These are phyloP conservation scores for Sander vitreus DNA, from an alignment of 2,113 vertebrate species.

Conservation along the genomic window DNA sequence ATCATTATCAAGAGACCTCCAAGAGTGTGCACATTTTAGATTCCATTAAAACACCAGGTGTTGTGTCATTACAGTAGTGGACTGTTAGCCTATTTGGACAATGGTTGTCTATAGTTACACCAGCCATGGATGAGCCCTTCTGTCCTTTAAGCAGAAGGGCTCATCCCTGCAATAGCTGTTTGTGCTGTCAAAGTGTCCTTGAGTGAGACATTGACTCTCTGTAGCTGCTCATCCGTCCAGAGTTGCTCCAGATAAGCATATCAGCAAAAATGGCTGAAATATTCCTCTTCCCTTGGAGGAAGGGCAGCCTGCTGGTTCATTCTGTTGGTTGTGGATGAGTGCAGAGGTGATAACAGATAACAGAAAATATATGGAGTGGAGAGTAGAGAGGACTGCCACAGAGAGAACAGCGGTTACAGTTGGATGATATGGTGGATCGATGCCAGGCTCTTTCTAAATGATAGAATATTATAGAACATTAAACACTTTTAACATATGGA, in stretches of 20 bases:
- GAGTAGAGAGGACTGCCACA: neutral
- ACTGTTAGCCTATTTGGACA: slow-evolving; percentile 9
- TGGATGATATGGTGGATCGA: slow-evolving; percentile 26
- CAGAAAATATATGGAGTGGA: slow-evolving; percentile 33
- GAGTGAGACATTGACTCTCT: slow-evolving; percentile 41
- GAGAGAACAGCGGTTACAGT: slow-evolving; percentile 19
- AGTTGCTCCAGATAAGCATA: slow-evolving; percentile 30
- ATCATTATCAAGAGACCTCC: slow-evolving; percentile 15
- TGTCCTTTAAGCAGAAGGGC: slow-evolving; percentile 23
- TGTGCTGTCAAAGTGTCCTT: slow-evolving; percentile 42
- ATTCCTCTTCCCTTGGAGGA: slow-evolving; percentile 33
- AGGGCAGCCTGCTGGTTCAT: slow-evolving; percentile 26
- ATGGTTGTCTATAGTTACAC: slow-evolving; percentile 2
- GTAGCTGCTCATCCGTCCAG: slow-evolving; percentile 37
- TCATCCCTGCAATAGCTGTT: slow-evolving; percentile 6
- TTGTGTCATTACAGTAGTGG: neutral
- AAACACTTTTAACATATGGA: slow-evolving; percentile 26
- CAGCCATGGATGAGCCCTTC: neutral
- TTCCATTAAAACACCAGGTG: slow-evolving; percentile 21
- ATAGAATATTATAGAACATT: slow-evolving; percentile 12
- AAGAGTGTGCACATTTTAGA: slow-evolving; percentile 15
- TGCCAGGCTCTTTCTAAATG: slow-evolving; percentile 16
- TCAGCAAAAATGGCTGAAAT: slow-evolving; percentile 40
- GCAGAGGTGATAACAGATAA: slow-evolving; percentile 57
- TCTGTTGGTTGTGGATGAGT: slow-evolving; percentile 52